Percentiles rank a stretch among this genome's conserved stretches.
Conservation (phyloP, 1,140 invertebrate species). For the Halictus rubicundus region DNA sequence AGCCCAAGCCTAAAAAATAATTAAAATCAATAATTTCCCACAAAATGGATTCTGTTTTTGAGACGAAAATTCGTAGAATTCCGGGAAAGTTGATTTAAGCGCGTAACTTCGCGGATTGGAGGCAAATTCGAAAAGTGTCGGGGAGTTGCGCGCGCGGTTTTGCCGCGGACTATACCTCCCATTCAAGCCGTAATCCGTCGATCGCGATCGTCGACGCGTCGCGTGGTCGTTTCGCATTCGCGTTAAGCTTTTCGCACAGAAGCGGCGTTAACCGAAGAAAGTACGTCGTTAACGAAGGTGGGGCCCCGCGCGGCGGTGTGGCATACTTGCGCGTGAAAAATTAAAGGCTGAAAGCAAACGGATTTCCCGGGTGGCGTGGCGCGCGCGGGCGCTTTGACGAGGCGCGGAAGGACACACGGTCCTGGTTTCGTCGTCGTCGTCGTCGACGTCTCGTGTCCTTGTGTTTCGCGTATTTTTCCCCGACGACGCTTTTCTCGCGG, state of each 20-base stretch:
- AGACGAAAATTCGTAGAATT: too few relatives aligned
- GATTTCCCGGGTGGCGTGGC: conserved; percentile 6
- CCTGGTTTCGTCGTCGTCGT: not conserved
- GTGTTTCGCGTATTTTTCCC: conserved; percentile 47
- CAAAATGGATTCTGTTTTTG: too few relatives aligned
- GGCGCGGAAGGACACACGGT: conserved; percentile 13
- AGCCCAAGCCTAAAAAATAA: too few relatives aligned
- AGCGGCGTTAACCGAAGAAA: conserved; percentile 16
- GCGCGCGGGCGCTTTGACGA: conserved; percentile 20
- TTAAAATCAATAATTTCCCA: too few relatives aligned
- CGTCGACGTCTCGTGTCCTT: conserved; percentile 6
- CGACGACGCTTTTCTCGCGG: conserved; percentile 47
- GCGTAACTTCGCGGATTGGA: too few relatives aligned
- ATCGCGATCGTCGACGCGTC: too few relatives aligned
- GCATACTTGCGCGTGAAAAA: conserved; percentile 34
- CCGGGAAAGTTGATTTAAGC: too few relatives aligned
- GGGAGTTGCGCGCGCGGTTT: too few relatives aligned
- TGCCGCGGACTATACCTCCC: too few relatives aligned
- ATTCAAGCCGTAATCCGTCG: too few relatives aligned
- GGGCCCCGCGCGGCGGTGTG: not conserved
- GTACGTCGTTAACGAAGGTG: conserved; percentile 39
- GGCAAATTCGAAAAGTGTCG: too few relatives aligned
- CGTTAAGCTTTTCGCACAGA: not conserved
- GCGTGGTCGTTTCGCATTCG: not conserved
- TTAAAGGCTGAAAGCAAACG: conserved; percentile 25